A percentile compares a stretch with the other conserved stretches of the same genome.
phyloP scores from a whole-genome alignment of 2,797 vertebrate species.

The Geotrypetes seraphini region DNA sequence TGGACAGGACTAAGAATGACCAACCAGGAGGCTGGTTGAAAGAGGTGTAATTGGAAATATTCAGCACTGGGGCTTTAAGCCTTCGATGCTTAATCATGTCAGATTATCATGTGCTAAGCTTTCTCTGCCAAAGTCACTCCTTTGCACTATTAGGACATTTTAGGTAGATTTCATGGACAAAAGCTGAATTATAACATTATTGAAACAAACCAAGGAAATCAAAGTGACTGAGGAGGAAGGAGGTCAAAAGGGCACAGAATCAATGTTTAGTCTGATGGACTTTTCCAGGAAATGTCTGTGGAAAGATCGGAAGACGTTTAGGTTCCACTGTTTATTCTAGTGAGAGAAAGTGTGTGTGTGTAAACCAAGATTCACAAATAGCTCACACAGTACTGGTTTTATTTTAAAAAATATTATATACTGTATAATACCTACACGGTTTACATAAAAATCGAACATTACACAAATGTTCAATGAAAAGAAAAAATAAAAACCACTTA shows the following conservation, averaged over 20 bases:
- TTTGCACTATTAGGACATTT: background rate
- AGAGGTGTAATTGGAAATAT: no score
- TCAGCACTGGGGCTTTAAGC: no score
- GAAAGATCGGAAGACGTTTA: background rate
- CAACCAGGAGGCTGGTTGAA: no score
- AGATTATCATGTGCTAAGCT: background rate
- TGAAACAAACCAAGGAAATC: background rate
- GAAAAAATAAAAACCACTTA: no score
- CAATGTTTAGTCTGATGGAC: background rate
- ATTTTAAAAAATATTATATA: no score
- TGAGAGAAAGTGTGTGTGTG: no score
- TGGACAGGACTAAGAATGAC: no score
- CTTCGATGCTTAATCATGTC: background rate
- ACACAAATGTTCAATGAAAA: no score
- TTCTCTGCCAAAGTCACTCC: background rate
- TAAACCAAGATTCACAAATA: background rate
- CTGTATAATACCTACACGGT: no score
- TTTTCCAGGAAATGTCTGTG: slow-evolving; percentile 1
- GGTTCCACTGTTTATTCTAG: slow-evolving; percentile 1
- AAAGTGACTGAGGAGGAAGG: background rate
- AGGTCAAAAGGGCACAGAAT: background rate
- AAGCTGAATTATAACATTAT: no score
- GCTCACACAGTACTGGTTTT: background rate
- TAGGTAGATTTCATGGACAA: no score
- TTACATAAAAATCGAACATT: no score